Evolutionary conservation across 2,888 invertebrate genomes (phyloP), one percentile per base, ranked within the genome.

Genomic region (Drosophila paracracens): DNA sequence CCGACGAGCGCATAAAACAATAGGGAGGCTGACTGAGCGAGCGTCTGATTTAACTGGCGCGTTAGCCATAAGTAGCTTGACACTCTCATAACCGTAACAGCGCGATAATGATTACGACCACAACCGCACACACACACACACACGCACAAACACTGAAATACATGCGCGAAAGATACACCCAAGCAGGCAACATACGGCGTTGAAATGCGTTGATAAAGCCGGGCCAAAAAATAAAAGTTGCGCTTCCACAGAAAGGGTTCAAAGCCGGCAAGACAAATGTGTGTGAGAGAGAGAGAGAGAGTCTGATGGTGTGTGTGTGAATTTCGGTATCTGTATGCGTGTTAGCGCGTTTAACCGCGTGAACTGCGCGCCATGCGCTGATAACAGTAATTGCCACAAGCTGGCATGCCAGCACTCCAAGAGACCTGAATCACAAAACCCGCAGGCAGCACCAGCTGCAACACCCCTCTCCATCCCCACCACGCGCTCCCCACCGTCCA

Each of bases 61-160:
- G 88, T 76, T 87, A 82, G 81, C 87, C 91, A 82, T 91, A 86
- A 89, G 81, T 84, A 86, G 89, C 91, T 89, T 91, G 91, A 88
- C 91, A 91, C 88, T 91, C 90, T 91, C 84, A 91, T 85, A 91
- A 91, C 85, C 91, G 88, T 91, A 91, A 91, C 88, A 89, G 76
- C 72, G 87, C 91, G 91, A 91, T 91, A 91, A 91, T 91, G 91
- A 89, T 90, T 89, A 81, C 88, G 80, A 76, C 83, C 88, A 63
- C 82, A 80, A 66, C 66, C 76, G 63, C 69, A 51, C 63, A 56
- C 64, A 59, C 69, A 69, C 65, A 50, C 56, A 43, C 65, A 57
- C 64, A 48, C 43, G 46, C 29, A 25, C 67, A 52, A 48, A 35
- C 40, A 54, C 59, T 54, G 53, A 38, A 60, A 50, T 56, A 31